phyloP scores from a whole-genome alignment of 2,797 vertebrate species.

The Lycodopsis pacificus region DNA sequence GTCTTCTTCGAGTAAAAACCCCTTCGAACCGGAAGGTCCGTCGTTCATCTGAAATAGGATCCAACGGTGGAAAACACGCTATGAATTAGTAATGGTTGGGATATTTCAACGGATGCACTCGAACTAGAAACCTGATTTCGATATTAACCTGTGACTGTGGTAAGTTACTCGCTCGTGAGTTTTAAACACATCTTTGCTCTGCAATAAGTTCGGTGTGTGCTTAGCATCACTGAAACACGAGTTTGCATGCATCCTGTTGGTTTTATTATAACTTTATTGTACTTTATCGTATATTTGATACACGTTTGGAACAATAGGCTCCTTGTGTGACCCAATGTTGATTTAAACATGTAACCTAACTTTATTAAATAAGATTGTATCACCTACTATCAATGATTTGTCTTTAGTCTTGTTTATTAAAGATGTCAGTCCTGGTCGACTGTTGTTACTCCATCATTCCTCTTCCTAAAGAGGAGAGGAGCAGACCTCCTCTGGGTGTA shows the following conservation, averaged over 20 bases:
- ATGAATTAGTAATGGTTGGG: slow-evolving; percentile 24
- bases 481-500: not conserved
- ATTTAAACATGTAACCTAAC: not conserved
- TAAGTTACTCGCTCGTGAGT: not conserved
- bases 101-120: not conserved
- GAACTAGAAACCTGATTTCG: not conserved
- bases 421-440: not conserved
- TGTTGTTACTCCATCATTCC: not conserved
- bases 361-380: not conserved
- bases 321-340: no score
- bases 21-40: not conserved
- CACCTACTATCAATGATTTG: no score
- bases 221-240: no score
- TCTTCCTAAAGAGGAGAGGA: slow-evolving; percentile 13
- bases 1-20: not conserved
- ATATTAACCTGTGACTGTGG: not conserved
- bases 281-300: no score
- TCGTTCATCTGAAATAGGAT: not conserved
- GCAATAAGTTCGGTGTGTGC: no score
- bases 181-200: not conserved
- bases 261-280: no score
- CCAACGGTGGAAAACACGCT: slow-evolving; percentile 22
- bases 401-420: no score
- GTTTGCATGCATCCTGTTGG: no score
- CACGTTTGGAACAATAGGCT: no score